Base-by-base conservation (phyloP, 2,888 invertebrate genomes). In the Lymantria monacha region DNA sequence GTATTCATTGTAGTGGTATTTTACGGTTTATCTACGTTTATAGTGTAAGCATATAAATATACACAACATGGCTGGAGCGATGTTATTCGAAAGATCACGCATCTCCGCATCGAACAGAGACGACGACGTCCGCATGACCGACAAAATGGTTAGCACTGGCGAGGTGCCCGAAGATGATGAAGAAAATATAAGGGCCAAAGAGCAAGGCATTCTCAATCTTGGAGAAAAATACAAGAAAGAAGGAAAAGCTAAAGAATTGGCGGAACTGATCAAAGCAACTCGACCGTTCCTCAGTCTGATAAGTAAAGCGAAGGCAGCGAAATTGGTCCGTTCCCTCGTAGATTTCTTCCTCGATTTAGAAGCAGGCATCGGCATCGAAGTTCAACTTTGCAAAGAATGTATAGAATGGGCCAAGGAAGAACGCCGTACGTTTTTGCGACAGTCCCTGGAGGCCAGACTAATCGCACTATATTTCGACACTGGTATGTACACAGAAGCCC, bases 381-480 rank as follows among this genome's bases (percentile, higher is more conserved):
- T 96, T 48, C 95, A 97, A 86, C 90, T 97, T 57, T 97, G 97
- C 85, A 97, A 97, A 91, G 99, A 99, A 91, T 99, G 99, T 91
- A 99, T 99, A 91, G 97, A 98, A 91, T 99, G 99, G 99, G 98
- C 99, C 31, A 98, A 98, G 83, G 97, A 97, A 77, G 99, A 99
- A 84, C 96, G 98, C 64, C 94, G 99, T 66, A 99, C 98, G 14
- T 99, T 99, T 87, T 91, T 99, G 57, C 93, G 99, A 69, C 99
- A 99, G 87, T 97, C 98, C 0, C 87, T 99, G 67, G 98, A 99
- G 84, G 97, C 99, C 12, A 93, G 99, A 69, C 92, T 99, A 53
- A 96, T 99, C 76, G 98, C 98, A 2, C 93, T 99, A 40, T 99
- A 98, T 87, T 98, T 96, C 85, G 97, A 98, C 81, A 97, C 97